These are phyloP conservation scores for Poicephalus gulielmi DNA, from an alignment of 2,113 vertebrate genomes.

Conservation along the genomic window DNA sequence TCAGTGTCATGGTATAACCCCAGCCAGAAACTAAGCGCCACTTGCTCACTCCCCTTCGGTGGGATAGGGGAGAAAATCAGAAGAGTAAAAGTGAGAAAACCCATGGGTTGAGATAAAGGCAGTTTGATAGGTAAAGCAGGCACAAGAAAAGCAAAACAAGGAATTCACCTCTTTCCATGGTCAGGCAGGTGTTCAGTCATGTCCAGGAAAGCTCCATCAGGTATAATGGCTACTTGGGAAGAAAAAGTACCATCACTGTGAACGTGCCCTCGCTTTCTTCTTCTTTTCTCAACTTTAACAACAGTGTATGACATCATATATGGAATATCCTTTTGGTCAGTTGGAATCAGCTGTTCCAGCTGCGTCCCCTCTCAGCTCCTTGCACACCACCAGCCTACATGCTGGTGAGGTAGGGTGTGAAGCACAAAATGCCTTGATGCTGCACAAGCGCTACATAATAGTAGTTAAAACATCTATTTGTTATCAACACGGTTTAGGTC, in stretches of 20 bases:
- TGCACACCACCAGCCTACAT: not conserved
- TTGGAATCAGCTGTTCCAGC: not conserved
- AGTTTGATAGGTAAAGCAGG: not conserved
- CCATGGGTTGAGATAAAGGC: not conserved
- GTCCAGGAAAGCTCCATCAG: not conserved
- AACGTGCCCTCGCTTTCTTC: not conserved
- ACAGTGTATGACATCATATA: not conserved
- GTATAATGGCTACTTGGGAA: not conserved
- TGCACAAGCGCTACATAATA: not conserved
- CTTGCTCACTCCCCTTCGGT: not conserved
- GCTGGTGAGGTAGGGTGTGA: not conserved
- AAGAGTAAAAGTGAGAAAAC: not conserved
- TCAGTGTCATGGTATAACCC: not conserved
- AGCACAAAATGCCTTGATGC: not conserved
- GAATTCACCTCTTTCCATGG: not conserved
- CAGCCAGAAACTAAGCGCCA: not conserved
- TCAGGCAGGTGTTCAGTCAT: not conserved
- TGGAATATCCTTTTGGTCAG: not conserved
- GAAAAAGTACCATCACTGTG: not conserved
- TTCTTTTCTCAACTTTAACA: not conserved
- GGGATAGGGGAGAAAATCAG: not conserved
- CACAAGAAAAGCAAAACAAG: not conserved
- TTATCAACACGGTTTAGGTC: not conserved
- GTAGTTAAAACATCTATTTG: not conserved
- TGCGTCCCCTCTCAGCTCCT: fast-evolving